Conservation (phyloP, 2,113 vertebrate species). For the Coptodon rendalli region DNA sequence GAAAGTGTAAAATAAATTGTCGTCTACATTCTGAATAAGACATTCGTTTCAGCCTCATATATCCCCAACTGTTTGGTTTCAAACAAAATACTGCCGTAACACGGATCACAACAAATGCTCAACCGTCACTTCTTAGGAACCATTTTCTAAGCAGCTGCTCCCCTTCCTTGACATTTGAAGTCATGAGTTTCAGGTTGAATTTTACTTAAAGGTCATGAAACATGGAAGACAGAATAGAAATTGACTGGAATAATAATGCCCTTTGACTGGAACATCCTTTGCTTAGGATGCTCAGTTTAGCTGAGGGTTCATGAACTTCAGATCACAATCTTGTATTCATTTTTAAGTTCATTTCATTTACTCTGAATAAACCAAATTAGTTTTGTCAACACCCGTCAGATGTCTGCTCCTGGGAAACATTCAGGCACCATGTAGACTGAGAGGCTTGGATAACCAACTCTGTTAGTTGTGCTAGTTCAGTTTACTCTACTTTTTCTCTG, state of each 20-base stretch:
- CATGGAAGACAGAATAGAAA: neutral
- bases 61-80: neutral
- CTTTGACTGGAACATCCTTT: neutral
- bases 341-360: neutral
- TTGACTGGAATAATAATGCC: neutral
- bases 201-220: conserved; percentile 28
- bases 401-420: neutral
- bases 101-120: neutral
- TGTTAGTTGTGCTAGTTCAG: neutral
- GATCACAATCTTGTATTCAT: neutral
- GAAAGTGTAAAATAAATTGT: neutral
- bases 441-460: neutral
- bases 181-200: neutral
- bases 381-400: neutral
- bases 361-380: neutral
- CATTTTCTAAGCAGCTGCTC: neutral
- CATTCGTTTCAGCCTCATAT: neutral
- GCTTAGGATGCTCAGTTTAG: neutral
- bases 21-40: neutral
- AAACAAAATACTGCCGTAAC: neutral
- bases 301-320: neutral
- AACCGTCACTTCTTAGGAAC: neutral
- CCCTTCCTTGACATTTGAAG: conserved; percentile 21
- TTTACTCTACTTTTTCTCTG: neutral
- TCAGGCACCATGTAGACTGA: neutral